Percentiles rank a stretch among this genome's conserved stretches.
Conservation (phyloP, 2,888 invertebrate genomes). For the Agrotis exclamationis region DNA sequence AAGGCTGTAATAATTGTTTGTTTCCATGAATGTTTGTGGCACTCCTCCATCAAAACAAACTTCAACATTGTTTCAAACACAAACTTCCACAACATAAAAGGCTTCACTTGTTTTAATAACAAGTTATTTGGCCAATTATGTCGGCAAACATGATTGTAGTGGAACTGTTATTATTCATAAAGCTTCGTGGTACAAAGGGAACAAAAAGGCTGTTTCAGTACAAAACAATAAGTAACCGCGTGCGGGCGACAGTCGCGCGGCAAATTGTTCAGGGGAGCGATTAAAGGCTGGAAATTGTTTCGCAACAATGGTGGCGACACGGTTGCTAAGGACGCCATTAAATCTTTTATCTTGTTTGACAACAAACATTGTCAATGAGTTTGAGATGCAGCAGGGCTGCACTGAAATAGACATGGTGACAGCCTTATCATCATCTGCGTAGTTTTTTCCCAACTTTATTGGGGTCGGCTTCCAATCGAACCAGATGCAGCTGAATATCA, state of each 20-base stretch:
- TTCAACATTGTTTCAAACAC: slow-evolving; percentile 15
- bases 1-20: neutral
- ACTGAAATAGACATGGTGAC: neutral
- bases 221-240: slow-evolving; percentile 74
- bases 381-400: slow-evolving; percentile 33
- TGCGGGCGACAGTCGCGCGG: slow-evolving; percentile 76
- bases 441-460: too few relatives aligned
- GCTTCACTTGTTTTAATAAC: slow-evolving; percentile 45
- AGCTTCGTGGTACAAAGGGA: slow-evolving; percentile 63
- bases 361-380: slow-evolving; percentile 50
- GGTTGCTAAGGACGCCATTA: slow-evolving; percentile 73
- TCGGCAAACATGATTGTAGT: slow-evolving; percentile 58
- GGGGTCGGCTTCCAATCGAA: too few relatives aligned
- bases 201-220: slow-evolving; percentile 68
- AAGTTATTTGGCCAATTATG: slow-evolving; percentile 56
- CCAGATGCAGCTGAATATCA: too few relatives aligned
- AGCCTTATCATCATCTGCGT: too few relatives aligned
- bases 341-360: slow-evolving; percentile 73
- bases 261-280: slow-evolving; percentile 79
- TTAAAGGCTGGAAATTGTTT: slow-evolving; percentile 81
- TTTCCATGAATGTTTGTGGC: neutral
- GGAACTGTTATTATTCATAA: slow-evolving; percentile 67
- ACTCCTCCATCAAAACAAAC: slow-evolving; percentile 8
- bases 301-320: slow-evolving; percentile 76
- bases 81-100: slow-evolving; percentile 38